phyloP scores from a whole-genome alignment of 2,113 vertebrate genomes.

The Abramis brama region DNA sequence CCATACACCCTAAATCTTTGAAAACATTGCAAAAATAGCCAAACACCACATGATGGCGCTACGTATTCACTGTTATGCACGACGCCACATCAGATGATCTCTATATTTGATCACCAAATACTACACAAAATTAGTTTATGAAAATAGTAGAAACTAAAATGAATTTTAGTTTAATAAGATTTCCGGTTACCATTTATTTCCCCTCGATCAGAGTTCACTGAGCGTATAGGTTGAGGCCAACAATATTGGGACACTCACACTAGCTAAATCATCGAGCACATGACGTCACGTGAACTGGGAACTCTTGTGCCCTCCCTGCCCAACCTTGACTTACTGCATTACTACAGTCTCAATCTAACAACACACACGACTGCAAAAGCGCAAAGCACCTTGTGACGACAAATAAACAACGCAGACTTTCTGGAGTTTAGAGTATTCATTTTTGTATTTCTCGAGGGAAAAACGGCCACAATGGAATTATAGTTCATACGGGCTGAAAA shows the following conservation, averaged over 20 bases:
- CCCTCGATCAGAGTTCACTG: neutral
- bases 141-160: neutral
- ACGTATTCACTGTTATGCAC: neutral
- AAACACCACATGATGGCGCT: slow-evolving; percentile 11
- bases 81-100: neutral
- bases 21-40: neutral
- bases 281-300: slow-evolving; percentile 37
- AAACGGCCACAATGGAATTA: neutral
- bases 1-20: neutral
- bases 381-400: neutral
- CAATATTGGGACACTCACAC: neutral
- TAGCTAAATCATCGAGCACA: neutral
- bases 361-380: neutral
- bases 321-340: neutral
- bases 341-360: neutral
- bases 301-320: neutral
- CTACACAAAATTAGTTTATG: neutral
- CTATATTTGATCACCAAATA: no score
- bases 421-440: neutral
- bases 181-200: neutral
- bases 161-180: neutral
- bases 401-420: neutral
- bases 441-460: neutral
- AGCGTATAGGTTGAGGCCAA: neutral
- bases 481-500: neutral